Evolutionary conservation across 2,113 vertebrate species (phyloP).

Genomic region (Hydrochoerus hydrochaeris): DNA sequence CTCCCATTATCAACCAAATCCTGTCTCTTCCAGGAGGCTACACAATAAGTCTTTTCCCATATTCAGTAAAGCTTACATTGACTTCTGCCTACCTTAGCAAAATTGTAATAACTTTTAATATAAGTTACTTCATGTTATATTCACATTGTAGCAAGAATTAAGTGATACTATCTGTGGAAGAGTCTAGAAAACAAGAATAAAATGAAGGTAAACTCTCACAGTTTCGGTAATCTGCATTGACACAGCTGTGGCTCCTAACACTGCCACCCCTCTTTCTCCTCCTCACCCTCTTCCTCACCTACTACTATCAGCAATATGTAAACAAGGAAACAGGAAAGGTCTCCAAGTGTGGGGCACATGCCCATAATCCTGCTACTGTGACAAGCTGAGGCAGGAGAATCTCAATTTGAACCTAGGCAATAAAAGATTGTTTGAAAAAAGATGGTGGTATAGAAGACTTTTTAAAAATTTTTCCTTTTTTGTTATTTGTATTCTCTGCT

Average conservation of each 20-base stretch:
- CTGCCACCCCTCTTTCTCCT: not conserved
- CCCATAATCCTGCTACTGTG: not conserved
- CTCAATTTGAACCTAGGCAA: not conserved
- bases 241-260: not conserved
- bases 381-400: not conserved
- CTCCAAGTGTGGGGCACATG: not conserved
- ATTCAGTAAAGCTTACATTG: not conserved
- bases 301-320: not conserved
- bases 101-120: not conserved
- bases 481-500: not conserved
- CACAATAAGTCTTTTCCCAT: not conserved
- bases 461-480: not conserved
- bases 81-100: not conserved
- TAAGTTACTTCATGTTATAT: not conserved
- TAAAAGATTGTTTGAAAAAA: not conserved
- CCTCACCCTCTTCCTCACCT: not conserved
- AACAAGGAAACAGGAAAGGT: not conserved
- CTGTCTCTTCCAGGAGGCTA: not conserved
- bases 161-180: not conserved
- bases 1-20: not conserved
- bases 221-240: not conserved
- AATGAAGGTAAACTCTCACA: not conserved
- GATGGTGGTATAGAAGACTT: not conserved
- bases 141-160: not conserved
- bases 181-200: not conserved